Evolutionary conservation across 1,140 invertebrate species (phyloP), one percentile per base, ranked within the genome.

Genomic region (Apis laboriosa): DNA sequence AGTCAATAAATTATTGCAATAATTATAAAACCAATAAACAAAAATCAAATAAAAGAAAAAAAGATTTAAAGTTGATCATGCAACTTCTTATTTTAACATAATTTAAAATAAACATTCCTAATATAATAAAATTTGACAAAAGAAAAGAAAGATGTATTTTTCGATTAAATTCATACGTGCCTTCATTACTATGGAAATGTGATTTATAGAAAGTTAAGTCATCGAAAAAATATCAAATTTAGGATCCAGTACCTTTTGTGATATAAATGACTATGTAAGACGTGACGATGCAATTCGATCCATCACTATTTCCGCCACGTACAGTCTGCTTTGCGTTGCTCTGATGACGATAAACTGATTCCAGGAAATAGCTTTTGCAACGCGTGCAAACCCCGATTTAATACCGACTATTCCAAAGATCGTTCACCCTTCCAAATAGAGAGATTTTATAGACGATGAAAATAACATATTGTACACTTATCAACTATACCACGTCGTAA

Each of bases 1-100:
- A 84, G 82, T 97, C 93, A 81, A 75, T 66, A 43, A 43, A 7
- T 43, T 17, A 60, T 21, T 19, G 8, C 21, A 60, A 8, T 1
- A 5, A n/a, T 60, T 55, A 1, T 12, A 0, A 55, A 55, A 11
- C 13, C 13, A 13, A 12, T 13, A 53, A 53, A 55, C 53, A 55
- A 55, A 15, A 43, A 43, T 43, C 34, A 7, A 43, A 43, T 43
- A 43, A 43, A 43, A 43, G 53, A 55, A 2, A 13, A 2, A 55
- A 12, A 13, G 9, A 55, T 55, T 55, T 1, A 55, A 55, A 55
- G 13, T 11, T 53, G 12, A 15, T 12, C 15, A 13, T 13, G 15
- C 15, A 34, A 34, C 3, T 4, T 34, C 2, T 34, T 34, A 43
- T 43, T 43, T 43, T 43, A 43, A 43, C 2, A 13, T 24, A 24